phyloP scores from a whole-genome alignment of 2,113 vertebrate genomes.

The Myxocyprinus asiaticus region DNA sequence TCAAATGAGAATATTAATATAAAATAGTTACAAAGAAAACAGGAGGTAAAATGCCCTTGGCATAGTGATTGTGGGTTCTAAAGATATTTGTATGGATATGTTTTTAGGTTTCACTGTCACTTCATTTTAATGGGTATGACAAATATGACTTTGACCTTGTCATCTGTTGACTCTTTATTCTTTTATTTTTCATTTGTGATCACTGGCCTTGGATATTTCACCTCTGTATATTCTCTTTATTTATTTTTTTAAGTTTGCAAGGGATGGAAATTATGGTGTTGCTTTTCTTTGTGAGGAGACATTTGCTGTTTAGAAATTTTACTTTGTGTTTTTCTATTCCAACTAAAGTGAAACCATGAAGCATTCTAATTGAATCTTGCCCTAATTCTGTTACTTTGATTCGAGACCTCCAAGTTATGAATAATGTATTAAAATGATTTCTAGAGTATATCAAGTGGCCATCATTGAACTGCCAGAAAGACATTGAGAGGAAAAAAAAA shows the following conservation, averaged over 20 bases:
- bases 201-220: neutral
- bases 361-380: conserved; percentile 66
- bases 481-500: too few species aligned
- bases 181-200: neutral
- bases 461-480: conserved; percentile 57
- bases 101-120: neutral
- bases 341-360: conserved; percentile 61
- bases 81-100: conserved; percentile 14
- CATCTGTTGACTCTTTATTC: conserved; percentile 1
- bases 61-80: conserved; percentile 3
- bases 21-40: conserved; percentile 2
- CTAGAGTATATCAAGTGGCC: too few species aligned
- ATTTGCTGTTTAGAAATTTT: conserved; percentile 65
- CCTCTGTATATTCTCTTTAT: neutral
- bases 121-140: conserved; percentile 7
- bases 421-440: conserved; percentile 79
- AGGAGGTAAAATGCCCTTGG: conserved; percentile 28
- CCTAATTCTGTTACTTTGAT: conserved; percentile 71
- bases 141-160: conserved; percentile 1
- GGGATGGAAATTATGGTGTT: conserved; percentile 45
- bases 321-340: conserved; percentile 50
- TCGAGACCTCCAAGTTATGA: conserved; percentile 65
- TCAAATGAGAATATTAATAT: neutral
- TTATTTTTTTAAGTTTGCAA: too few species aligned
- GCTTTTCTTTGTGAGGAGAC: conserved; percentile 58